Evolutionary conservation across 2,113 vertebrate genomes (phyloP).

Genomic region (Dunckerocampus dactyliophorus): DNA sequence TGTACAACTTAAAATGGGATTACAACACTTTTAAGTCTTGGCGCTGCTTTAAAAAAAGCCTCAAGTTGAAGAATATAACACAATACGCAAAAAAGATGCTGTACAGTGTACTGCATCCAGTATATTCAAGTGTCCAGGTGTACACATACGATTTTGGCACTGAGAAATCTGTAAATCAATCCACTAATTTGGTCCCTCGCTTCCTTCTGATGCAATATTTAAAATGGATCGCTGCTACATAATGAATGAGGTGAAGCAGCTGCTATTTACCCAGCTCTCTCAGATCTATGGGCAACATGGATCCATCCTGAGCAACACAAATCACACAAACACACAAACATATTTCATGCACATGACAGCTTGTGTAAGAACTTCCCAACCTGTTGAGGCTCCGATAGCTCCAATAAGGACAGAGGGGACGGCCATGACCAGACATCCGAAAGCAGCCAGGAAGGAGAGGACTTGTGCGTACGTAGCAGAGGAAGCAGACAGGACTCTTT

Average conservation of each 20-base stretch:
- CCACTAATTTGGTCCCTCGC: constrained; percentile 68
- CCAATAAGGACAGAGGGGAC: constrained; percentile 91
- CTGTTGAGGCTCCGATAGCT: constrained; percentile 95
- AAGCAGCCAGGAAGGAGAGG: constrained; percentile 92
- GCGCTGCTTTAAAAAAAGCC: too few relatives aligned
- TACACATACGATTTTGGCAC: constrained; percentile 40
- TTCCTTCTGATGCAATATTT: constrained; percentile 71
- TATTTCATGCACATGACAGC: constrained; percentile 3
- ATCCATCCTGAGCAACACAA: constrained; percentile 27
- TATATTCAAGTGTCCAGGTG: not conserved
- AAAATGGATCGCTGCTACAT: constrained; percentile 66
- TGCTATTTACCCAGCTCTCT: constrained; percentile 71
- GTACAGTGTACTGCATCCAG: too few relatives aligned
- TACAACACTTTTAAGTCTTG: too few relatives aligned
- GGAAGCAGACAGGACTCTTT: constrained; percentile 95
- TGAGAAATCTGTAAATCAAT: constrained; percentile 62
- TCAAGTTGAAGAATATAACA: too few relatives aligned
- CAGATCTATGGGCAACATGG: constrained; percentile 65
- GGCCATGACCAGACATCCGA: constrained; percentile 95
- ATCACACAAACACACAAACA: constrained; percentile 10
- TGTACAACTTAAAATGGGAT: too few relatives aligned
- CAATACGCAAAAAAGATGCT: too few relatives aligned
- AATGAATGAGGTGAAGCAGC: constrained; percentile 76
- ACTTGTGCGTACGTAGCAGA: constrained; percentile 97
- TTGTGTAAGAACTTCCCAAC: constrained; percentile 63